These are phyloP conservation scores for Nothobranchius kuhntae DNA, from an alignment of 2,113 vertebrate species.

Conservation along the genomic window DNA sequence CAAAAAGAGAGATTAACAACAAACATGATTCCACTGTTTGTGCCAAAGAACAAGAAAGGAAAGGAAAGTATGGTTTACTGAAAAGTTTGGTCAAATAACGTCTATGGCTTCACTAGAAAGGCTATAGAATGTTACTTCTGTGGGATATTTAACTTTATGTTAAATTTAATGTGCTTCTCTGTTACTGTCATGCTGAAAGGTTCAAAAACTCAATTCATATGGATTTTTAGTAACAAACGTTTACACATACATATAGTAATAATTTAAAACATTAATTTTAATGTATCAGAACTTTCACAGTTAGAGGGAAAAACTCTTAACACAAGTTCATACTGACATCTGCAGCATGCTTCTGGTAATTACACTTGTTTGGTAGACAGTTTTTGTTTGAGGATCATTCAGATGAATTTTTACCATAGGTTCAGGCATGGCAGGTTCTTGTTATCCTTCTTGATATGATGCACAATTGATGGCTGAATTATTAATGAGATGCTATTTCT, in stretches of 20 bases:
- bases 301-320: neutral
- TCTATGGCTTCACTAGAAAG: neutral
- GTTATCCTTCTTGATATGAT: too few relatives aligned
- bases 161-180: neutral
- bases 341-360: slow-evolving; percentile 38
- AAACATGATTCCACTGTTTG: slow-evolving; percentile 55
- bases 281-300: slow-evolving; percentile 2
- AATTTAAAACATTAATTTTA: neutral
- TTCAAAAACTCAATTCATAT: too few relatives aligned
- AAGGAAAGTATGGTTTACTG: slow-evolving; percentile 19
- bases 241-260: neutral
- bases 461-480: too few relatives aligned
- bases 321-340: slow-evolving; percentile 61
- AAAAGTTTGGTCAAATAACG: slow-evolving; percentile 36
- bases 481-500: too few relatives aligned
- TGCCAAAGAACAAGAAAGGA: slow-evolving; percentile 29
- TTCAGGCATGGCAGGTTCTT: too few relatives aligned
- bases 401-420: too few relatives aligned
- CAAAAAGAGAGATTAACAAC: slow-evolving; percentile 69
- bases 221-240: neutral
- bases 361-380: slow-evolving; percentile 4
- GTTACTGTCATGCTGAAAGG: neutral
- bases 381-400: too few relatives aligned
- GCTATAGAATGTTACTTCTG: too few relatives aligned
- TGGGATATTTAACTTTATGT: neutral